Percentiles rank a stretch among this genome's conserved stretches.
These are phyloP conservation scores for Augochlora pura DNA, from an alignment of 1,140 invertebrate species.

Conservation along the genomic window DNA sequence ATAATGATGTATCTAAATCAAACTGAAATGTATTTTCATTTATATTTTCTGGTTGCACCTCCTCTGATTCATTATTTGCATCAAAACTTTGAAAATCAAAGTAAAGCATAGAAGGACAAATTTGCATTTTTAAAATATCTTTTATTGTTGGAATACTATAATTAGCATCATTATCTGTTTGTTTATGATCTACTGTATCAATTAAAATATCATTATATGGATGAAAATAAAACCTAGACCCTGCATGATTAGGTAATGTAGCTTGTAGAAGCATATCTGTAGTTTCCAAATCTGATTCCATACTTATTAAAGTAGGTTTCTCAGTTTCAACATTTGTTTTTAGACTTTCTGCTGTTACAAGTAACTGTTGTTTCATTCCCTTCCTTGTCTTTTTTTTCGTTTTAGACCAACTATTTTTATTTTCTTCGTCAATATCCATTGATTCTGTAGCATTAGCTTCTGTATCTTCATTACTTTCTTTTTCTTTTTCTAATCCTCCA, in stretches of 20 bases:
- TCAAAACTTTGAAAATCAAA: too few relatives aligned
- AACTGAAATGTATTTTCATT: conserved; percentile 67
- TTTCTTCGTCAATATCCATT: conserved; percentile 2
- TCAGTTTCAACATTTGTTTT: conserved; percentile 74
- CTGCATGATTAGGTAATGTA: conserved; percentile 67
- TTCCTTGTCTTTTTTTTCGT: conserved; percentile 69
- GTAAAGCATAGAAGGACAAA: conserved; percentile 69
- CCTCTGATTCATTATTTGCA: conserved; percentile 60
- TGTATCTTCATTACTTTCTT: conserved; percentile 75
- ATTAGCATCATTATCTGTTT: background rate
- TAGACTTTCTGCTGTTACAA: conserved; percentile 74
- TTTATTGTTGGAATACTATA: conserved; percentile 25
- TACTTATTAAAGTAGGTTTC: conserved; percentile 63
- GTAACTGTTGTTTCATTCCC: conserved; percentile 66
- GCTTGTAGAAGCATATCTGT: conserved; percentile 73
- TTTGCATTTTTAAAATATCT: conserved; percentile 42
- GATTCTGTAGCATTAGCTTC: conserved; percentile 67
- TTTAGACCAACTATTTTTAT: conserved; percentile 58
- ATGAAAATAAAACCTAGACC: conserved; percentile 59
- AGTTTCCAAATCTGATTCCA: conserved; percentile 71
- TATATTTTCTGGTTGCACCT: conserved; percentile 4
- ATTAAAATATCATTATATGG: conserved; percentile 63
- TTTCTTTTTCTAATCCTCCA: conserved; percentile 82
- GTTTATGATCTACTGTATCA: conserved; percentile 42
- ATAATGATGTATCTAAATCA: conserved; percentile 73